A percentile compares a stretch with the other conserved stretches of the same genome.
phyloP scores from a whole-genome alignment of 2,113 vertebrate genomes.

The Uria aalge region DNA sequence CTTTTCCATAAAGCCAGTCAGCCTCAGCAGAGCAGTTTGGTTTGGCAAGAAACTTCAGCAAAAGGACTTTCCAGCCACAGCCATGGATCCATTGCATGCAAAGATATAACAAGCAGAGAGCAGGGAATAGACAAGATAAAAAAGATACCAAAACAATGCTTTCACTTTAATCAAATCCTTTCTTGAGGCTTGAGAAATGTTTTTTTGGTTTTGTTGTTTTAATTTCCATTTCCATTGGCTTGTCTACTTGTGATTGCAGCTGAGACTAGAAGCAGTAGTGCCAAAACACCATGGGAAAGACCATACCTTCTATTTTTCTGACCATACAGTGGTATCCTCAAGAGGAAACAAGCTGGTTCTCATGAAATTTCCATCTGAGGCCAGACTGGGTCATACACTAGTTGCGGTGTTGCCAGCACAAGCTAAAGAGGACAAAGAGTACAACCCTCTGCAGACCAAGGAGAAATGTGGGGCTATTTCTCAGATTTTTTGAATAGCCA shows the following conservation, averaged over 20 bases:
- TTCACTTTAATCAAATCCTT: not conserved
- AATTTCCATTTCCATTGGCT: not conserved
- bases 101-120: not conserved
- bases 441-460: not conserved
- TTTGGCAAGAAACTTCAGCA: not conserved
- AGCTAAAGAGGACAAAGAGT: not conserved
- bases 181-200: not conserved
- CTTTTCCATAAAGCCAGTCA: not conserved
- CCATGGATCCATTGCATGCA: not conserved
- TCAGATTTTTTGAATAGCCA: not conserved
- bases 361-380: not conserved
- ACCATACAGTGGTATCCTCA: not conserved
- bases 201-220: not conserved
- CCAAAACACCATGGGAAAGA: not conserved
- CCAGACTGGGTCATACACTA: not conserved
- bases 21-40: not conserved
- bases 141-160: not conserved
- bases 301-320: not conserved
- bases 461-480: not conserved
- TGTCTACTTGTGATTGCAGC: not conserved
- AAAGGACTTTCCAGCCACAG: not conserved
- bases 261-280: not conserved
- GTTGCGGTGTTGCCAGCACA: not conserved
- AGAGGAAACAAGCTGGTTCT: not conserved
- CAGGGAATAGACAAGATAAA: not conserved